These are phyloP conservation scores for Eurystomus glaucurus DNA, from an alignment of 2,797 vertebrate species.

Conservation along the genomic window DNA sequence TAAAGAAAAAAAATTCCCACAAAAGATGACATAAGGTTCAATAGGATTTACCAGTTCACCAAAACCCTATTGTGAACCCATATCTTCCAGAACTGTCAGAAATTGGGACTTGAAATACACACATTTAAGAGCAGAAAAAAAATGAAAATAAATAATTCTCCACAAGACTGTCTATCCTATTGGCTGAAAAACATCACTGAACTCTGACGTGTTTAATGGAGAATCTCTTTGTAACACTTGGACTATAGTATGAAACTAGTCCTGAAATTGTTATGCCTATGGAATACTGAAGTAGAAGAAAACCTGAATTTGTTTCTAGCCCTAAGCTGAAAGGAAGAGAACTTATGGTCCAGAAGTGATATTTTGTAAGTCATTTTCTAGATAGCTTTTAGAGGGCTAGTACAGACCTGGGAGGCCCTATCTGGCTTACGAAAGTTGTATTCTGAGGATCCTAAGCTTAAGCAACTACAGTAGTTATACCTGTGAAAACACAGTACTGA, in stretches of 20 bases:
- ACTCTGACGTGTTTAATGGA: not conserved
- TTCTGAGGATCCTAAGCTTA: not conserved
- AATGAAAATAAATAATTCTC: not conserved
- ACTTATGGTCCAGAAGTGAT: not conserved
- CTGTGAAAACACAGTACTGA: not conserved
- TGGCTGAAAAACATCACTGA: not conserved
- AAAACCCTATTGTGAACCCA: not conserved
- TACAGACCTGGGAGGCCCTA: accelerated
- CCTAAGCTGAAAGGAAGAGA: not conserved
- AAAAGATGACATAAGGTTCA: not conserved
- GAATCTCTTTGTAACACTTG: not conserved
- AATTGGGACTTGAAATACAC: not conserved
- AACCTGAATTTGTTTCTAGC: not conserved
- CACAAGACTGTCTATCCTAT: not conserved
- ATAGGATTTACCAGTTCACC: not conserved
- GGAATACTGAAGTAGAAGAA: not conserved
- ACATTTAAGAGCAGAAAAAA: not conserved
- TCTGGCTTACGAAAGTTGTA: not conserved
- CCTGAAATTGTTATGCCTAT: not conserved
- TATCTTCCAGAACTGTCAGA: not conserved
- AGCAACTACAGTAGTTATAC: not conserved
- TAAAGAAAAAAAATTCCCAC: not conserved
- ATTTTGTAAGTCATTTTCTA: not conserved
- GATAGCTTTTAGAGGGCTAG: not conserved
- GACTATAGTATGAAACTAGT: not conserved